A percentile compares a stretch with the other conserved stretches of the same genome.
These are phyloP conservation scores for Euwallacea fornicatus DNA, from an alignment of 1,140 invertebrate species.

Conservation along the genomic window DNA sequence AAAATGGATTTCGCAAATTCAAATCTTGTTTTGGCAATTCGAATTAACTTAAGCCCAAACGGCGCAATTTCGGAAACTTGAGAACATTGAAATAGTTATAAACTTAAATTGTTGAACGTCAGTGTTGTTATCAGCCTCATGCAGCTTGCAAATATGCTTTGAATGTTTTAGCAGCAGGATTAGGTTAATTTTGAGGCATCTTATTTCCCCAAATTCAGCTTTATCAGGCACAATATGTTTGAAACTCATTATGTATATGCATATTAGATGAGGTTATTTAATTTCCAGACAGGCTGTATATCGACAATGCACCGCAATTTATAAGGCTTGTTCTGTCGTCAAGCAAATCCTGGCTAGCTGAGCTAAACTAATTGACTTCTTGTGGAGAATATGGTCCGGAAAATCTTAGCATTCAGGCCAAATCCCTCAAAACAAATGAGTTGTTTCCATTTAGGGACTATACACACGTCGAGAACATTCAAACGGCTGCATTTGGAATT, in stretches of 20 bases:
- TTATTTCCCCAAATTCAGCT: too few relatives aligned
- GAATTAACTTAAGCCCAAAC: neutral
- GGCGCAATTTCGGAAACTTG: neutral
- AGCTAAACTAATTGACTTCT: slow-evolving; percentile 23
- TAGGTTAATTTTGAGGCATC: neutral
- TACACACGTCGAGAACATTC: slow-evolving; percentile 9
- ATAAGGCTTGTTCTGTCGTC: slow-evolving; percentile 15
- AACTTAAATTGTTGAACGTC: neutral
- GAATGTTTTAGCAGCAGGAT: neutral
- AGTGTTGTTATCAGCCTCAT: slow-evolving; percentile 1
- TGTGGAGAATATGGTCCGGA: slow-evolving; percentile 12
- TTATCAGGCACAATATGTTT: neutral
- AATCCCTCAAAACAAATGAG: slow-evolving; percentile 16
- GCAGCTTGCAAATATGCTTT: slow-evolving; percentile 3
- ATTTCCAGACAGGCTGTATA: neutral
- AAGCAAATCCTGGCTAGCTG: slow-evolving; percentile 11
- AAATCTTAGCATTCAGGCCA: slow-evolving; percentile 16
- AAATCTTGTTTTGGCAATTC: slow-evolving; percentile 2
- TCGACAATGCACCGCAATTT: slow-evolving; percentile 10
- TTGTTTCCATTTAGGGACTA: slow-evolving; percentile 7
- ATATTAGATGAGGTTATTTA: neutral
- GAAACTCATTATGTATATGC: neutral
- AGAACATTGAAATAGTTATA: too few relatives aligned
- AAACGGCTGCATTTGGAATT: slow-evolving; percentile 1
- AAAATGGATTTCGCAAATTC: neutral